These are phyloP conservation scores for Leptonema lineaticorne DNA, from an alignment of 1,140 invertebrate genomes.

Conservation along the genomic window DNA sequence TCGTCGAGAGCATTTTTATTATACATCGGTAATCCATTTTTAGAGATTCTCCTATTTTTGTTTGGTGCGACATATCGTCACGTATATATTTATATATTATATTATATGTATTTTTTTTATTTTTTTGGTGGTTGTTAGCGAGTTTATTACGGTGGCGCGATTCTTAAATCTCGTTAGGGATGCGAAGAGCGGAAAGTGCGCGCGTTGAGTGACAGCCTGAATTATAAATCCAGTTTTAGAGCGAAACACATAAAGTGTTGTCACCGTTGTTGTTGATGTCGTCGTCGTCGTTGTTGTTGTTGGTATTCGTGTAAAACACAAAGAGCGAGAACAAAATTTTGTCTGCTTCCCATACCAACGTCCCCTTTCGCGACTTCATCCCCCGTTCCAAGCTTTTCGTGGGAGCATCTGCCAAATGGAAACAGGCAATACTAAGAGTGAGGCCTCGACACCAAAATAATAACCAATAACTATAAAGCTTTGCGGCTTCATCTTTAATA, in stretches of 20 bases:
- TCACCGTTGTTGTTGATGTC: not conserved
- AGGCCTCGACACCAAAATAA: conserved; percentile 33
- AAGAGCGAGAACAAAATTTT: conserved; percentile 2
- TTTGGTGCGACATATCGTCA: no score
- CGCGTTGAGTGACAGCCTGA: conserved; percentile 26
- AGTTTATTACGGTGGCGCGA: not conserved
- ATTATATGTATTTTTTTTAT: no score
- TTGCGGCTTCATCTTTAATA: conserved; percentile 30
- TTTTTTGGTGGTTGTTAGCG: no score
- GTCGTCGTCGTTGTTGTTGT: not conserved
- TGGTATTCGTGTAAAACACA: not conserved
- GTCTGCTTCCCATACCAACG: not conserved
- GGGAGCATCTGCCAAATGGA: conserved; percentile 42
- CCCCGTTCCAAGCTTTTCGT: no score
- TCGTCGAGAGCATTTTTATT: no score
- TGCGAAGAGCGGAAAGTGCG: not conserved
- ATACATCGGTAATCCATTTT: no score
- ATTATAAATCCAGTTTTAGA: conserved; percentile 41
- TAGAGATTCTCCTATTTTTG: no score
- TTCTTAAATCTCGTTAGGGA: conserved; percentile 16
- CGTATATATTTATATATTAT: no score
- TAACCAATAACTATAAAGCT: conserved; percentile 41
- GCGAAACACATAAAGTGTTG: conserved; percentile 34
- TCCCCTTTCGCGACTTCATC: not conserved
- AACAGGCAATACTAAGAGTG: conserved; percentile 35